A percentile compares a stretch with the other conserved stretches of the same genome.
phyloP scores from a whole-genome alignment of 1,140 invertebrate species.

The Caenorhabditis latens region DNA sequence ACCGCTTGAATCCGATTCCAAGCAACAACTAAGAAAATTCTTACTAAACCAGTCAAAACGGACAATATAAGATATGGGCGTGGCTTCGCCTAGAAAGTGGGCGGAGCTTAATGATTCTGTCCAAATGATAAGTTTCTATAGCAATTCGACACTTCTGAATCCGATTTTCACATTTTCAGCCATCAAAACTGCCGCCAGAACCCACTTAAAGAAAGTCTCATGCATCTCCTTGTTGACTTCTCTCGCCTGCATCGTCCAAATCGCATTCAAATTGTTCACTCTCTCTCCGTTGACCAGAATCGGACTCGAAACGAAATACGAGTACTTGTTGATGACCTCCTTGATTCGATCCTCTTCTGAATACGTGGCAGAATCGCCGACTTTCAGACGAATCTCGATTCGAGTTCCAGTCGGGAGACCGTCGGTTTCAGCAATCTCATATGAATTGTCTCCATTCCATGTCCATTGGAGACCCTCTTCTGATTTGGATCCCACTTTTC shows the following conservation, averaged over 20 bases:
- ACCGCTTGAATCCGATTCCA: no score
- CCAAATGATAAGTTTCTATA: no score
- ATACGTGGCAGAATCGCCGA: constrained; percentile 87
- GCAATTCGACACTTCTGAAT: no score
- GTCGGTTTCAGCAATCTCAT: constrained; percentile 88
- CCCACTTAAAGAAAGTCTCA: constrained; percentile 84
- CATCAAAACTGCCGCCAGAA: no score
- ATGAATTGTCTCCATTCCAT: constrained; percentile 89
- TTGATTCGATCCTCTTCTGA: constrained; percentile 87
- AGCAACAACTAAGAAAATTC: no score
- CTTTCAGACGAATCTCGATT: constrained; percentile 90
- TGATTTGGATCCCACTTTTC: constrained; percentile 80
- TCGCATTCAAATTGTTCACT: constrained; percentile 87
- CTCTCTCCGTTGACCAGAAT: constrained; percentile 90
- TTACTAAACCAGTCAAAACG: no score
- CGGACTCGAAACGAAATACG: constrained; percentile 93
- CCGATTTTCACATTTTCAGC: no score
- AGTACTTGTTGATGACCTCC: constrained; percentile 91
- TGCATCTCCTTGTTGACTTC: constrained; percentile 88
- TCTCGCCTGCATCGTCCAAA: constrained; percentile 93
- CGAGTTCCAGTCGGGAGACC: constrained; percentile 90
- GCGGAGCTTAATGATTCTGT: no score
- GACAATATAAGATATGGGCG: no score
- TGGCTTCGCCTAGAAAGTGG: no score
- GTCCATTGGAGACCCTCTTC: constrained; percentile 85